Base-by-base conservation (phyloP, 2,888 invertebrate genomes). In the Macropis europaea region DNA sequence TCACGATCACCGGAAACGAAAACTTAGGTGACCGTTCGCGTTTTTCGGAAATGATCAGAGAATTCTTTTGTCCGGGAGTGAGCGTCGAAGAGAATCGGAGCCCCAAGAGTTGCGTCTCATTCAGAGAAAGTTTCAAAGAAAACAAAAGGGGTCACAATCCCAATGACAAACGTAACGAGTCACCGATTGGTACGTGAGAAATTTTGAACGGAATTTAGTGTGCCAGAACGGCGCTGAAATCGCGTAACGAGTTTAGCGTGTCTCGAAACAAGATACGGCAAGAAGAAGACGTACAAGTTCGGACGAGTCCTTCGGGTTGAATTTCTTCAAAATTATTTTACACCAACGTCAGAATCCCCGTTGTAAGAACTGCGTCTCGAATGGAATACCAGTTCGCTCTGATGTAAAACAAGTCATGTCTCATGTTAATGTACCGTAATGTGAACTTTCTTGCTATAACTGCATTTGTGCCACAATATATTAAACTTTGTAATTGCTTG, bases 191-290 rank as follows among this genome's bases (percentile, higher is more conserved):
- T 42, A 42, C 13, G 15, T 15, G 28, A 38, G 50, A 66, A 52
- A 24, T 45, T 60, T 60, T 54, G n/a, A 40, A 40, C 30, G 32
- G 28, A 61, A 54, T 54, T 61, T 54, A 61, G 6, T 11, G 6
- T n/a, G 40, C 22, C 15, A 17, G 3, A n/a, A 15, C 3, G 7
- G 2, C n/a, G n/a, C 11, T 15, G 36, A 11, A 9, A 28, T 30
- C 9, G 15, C 22, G 19, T 59, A 53, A 30, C 40, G 22, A 61
- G 42, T 71, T 61, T 26, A 30, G 13, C 9, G 15, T 36, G 36
- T 28, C 17, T 54, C 22, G 32, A 56, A 52, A 54, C 36, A 36
- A 47, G 40, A 42, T 57, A 62, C 15, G 17, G 5, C 5, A 40
- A n/a, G 38, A 52, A 22, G 19, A 48, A 71, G 43, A 52, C 34